These are phyloP conservation scores for Caenorhabditis inopinata DNA, from an alignment of 1,140 invertebrate species.

Conservation along the genomic window DNA sequence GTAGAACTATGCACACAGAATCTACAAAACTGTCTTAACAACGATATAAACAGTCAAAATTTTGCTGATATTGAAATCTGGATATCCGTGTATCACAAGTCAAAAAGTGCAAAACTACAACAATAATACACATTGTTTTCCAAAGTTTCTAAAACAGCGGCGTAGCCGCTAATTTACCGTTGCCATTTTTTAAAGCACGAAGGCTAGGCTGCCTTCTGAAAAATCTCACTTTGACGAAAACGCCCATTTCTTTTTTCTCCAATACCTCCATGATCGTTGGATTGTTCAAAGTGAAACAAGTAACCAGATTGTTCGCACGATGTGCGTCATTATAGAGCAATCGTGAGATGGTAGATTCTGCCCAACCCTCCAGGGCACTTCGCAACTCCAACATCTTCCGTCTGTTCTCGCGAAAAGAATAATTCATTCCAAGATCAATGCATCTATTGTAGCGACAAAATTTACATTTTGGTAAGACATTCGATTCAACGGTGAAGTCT, in stretches of 20 bases:
- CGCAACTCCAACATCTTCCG: neutral
- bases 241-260: neutral
- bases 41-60: too few relatives aligned
- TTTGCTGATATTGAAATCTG: too few relatives aligned
- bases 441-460: neutral
- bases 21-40: too few relatives aligned
- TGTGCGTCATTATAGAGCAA: neutral
- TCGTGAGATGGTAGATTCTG: neutral
- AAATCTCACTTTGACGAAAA: neutral
- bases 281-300: neutral
- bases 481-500: neutral
- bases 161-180: too few relatives aligned
- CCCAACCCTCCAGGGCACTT: neutral
- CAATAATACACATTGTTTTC: too few relatives aligned
- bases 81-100: too few relatives aligned
- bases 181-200: too few relatives aligned
- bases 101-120: too few relatives aligned
- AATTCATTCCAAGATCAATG: neutral
- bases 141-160: too few relatives aligned
- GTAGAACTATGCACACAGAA: too few relatives aligned
- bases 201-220: too few relatives aligned
- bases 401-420: neutral
- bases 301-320: neutral
- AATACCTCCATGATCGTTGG: neutral
- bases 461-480: neutral